Conservation (phyloP, 2,797 vertebrate species). For the Poeciliopsis turneri region DNA sequence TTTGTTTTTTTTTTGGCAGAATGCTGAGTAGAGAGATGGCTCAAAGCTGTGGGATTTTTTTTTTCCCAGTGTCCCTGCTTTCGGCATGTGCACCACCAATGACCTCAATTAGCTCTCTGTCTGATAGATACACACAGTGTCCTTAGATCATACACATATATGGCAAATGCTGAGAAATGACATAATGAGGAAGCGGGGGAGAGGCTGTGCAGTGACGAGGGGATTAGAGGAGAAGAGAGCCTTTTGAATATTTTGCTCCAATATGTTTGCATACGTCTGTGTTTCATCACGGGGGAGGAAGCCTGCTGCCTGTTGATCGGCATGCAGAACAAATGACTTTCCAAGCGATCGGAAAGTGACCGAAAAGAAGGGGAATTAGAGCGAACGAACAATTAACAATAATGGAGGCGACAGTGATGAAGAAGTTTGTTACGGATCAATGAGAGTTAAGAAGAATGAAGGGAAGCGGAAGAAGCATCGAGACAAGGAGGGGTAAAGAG, state of each 20-base stretch:
- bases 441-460: conserved; percentile 7
- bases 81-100: conserved; percentile 60
- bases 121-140: conserved; percentile 63
- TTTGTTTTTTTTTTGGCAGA: conserved; percentile 49
- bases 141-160: conserved; percentile 56
- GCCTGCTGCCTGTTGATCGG: conserved; percentile 20
- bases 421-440: conserved; percentile 46
- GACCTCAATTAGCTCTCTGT: conserved; percentile 77
- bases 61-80: conserved; percentile 38
- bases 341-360: conserved; percentile 10
- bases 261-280: conserved; percentile 38
- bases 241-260: conserved; percentile 29
- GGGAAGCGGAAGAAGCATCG: conserved; percentile 10
- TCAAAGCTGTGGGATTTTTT: conserved; percentile 63
- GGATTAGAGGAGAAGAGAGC: conserved; percentile 42
- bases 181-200: conserved; percentile 4
- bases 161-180: conserved; percentile 28
- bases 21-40: conserved; percentile 62
- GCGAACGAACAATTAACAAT: conserved; percentile 18
- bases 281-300: conserved; percentile 45
- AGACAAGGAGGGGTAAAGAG: conserved; percentile 4
- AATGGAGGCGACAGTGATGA: background rate
- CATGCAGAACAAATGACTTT: conserved; percentile 16
- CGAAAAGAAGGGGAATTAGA: conserved; percentile 3
- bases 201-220: conserved; percentile 20